Evolutionary conservation across 2,888 invertebrate genomes (phyloP), one percentile per base, ranked within the genome.

Genomic region (Ormyrus rosae): DNA sequence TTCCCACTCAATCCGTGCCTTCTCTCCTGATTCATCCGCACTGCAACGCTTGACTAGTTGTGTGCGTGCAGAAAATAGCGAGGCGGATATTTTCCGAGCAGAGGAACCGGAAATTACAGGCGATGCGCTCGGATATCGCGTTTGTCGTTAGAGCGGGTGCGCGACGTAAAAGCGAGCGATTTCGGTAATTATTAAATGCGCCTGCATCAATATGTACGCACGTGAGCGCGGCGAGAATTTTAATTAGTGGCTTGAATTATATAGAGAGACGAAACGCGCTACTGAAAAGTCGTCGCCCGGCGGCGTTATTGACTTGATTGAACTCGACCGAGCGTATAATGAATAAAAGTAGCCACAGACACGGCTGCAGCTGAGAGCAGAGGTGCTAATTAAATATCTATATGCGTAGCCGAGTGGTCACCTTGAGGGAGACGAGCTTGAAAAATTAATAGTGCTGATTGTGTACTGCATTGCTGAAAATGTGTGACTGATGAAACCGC

Each of bases 201-300:
- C 58, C 8, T 10, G 55, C 55, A 51, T 69, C 63, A 50, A 64
- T 69, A 53, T 11, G 48, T 10, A 70, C 34, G 34, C 34, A 34
- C 3, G 34, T 34, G 34, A 34, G 34, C 34, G 34, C 34, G 34
- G 34, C 34, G 34, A 34, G 34, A 34, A 51, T 74, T 79, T 74
- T 74, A 79, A 79, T 74, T 69, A 64, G 13, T 51, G 56, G 51
- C 58, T 63, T 51, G 79, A 68, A 80, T 80, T 70, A 67, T 34
- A 34, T 72, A 50, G 60, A 74, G 53, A 74, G 13, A 45, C 55
- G 19, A 19, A 7, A 45, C 9, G 50, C 53, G 55, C 46, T 7
- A 5, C n/a, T 19, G 56, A 65, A 58, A 73, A 61, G 68, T 68
- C 56, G 70, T 34, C 58, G n/a, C 34, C 6, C 51, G 10, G 3